Evolutionary conservation across 1,140 invertebrate species (phyloP), one percentile per base, ranked within the genome.

Genomic region (Trachelipus rathkii): DNA sequence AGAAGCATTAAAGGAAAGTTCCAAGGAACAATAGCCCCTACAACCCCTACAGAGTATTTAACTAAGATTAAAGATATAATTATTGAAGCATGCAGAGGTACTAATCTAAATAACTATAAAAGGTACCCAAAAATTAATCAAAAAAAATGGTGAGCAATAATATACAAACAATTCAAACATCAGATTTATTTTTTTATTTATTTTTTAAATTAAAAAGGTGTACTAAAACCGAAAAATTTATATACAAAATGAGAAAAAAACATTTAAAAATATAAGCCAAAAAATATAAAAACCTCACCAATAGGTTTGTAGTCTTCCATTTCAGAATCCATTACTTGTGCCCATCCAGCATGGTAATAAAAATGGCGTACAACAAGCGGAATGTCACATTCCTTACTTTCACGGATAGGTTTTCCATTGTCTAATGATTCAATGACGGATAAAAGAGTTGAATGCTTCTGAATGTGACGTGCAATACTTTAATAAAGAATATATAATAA

Each of bases 1-100:
- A 87, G 85, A 87, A 90, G 87, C 78, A 89, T 77, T n/a, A 90
- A 77, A 7, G 89, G 89, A 82, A 89, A 90, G 82, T 90, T 90
- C 88, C 88, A 90, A 83, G 82, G 81, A 5, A 83, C 79, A 73
- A 82, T 82, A 86, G 88, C 79, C 50, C 79, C 85, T 73, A 87
- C 83, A 24, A 87, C 85, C 80, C 87, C 87, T 86, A 77, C 9
- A 82, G 71, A 67, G n/a, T n/a, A n/a, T n/a, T n/a, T n/a, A n/a
- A n/a, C n/a, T n/a, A n/a, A n/a, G n/a, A n/a, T n/a, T n/a, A n/a
- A n/a, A n/a, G n/a, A n/a, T n/a, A n/a, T n/a, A n/a, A n/a, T n/a
- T n/a, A n/a, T n/a, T n/a, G n/a, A n/a, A n/a, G n/a, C n/a, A n/a
- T n/a, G n/a, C n/a, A n/a, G n/a, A n/a, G n/a, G n/a, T n/a, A n/a